These are phyloP conservation scores for Netelia virgata DNA, from an alignment of 2,888 invertebrate species.

Conservation along the genomic window DNA sequence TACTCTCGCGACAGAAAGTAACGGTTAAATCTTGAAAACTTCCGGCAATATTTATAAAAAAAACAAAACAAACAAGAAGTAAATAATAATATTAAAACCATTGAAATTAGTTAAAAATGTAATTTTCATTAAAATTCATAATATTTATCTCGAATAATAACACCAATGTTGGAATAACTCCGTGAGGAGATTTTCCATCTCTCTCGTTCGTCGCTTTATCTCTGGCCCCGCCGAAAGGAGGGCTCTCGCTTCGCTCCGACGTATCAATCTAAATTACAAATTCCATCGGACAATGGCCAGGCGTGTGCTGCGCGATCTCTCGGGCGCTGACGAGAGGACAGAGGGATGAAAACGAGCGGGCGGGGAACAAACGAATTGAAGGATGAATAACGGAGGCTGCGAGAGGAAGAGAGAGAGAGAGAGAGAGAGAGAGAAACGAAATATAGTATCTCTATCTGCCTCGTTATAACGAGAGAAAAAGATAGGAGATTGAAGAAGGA, in stretches of 20 bases:
- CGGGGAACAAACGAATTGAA: slow-evolving; percentile 33
- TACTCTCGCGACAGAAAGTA: not conserved
- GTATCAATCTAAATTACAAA: slow-evolving; percentile 85
- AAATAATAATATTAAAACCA: not conserved
- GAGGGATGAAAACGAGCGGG: slow-evolving; percentile 37
- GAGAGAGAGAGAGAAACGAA: slow-evolving; percentile 28
- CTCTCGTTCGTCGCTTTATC: slow-evolving; percentile 43
- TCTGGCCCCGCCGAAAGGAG: slow-evolving; percentile 59
- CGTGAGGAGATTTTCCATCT: slow-evolving; percentile 7
- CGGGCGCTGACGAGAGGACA: slow-evolving; percentile 29
- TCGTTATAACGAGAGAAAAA: slow-evolving; percentile 25
- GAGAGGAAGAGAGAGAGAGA: slow-evolving; percentile 27
- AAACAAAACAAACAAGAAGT: not conserved
- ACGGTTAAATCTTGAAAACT: not conserved
- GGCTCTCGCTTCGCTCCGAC: slow-evolving; percentile 73
- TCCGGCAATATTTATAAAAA: not conserved
- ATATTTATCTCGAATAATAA: slow-evolving; percentile 17
- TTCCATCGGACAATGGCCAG: slow-evolving; percentile 82
- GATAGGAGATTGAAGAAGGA: not conserved
- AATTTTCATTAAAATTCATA: not conserved
- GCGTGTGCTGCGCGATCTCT: slow-evolving; percentile 51
- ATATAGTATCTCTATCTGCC: too few relatives aligned
- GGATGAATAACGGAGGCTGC: slow-evolving; percentile 61
- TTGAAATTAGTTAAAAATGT: not conserved
- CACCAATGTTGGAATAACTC: slow-evolving; percentile 12